Base-by-base conservation (phyloP, 2,113 vertebrate genomes). In the Calidris pygmaea region DNA sequence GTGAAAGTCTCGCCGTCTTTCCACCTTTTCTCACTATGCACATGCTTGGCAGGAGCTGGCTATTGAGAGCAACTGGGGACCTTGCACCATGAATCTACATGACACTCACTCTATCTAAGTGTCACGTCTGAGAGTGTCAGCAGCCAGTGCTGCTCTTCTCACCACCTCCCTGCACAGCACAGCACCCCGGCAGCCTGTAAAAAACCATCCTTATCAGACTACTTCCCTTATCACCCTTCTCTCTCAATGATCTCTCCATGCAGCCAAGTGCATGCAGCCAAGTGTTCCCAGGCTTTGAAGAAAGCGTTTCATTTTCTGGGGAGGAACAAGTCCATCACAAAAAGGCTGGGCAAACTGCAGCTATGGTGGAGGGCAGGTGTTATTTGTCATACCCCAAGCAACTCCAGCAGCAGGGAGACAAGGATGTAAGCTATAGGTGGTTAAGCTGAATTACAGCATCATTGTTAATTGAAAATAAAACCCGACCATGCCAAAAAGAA, bases 171-270 rank as follows among this genome's bases (percentile, higher is more conserved):
- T 52, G 65, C 53, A 73, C 67, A 45, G 53, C 63, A 45, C 56
- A 92, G 71, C 63, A 85, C 37, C 34, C 22, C 24, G 29, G 23
- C 37, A 87, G 80, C 30, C 87, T 50, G 18, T 14, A 48, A 79
- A 41, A 35, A 45, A 85, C 91, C 48, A 18, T 14, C 47, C 63
- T 95, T 96, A 97, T 97, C 97, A 39, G 34, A 39, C 85, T 65
- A 93, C 92, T 97, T 91, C n/a, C 52, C 81, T 87, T 97, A 97
- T 97, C 97, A 74, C 20, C 9, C 15, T 72, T 83, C 63, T 70
- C 87, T 87, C 67, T 85, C 75, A 81, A 84, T 16, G 53, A 58
- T 17, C 92, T 87, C 86, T 95, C 71, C 34, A 45, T 3, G 16
- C 22, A 85, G 78, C 23, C 72, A 92, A 97, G 94, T 87, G 39